These are phyloP conservation scores for Idaea aversata DNA, from an alignment of 2,888 invertebrate species.

Conservation along the genomic window DNA sequence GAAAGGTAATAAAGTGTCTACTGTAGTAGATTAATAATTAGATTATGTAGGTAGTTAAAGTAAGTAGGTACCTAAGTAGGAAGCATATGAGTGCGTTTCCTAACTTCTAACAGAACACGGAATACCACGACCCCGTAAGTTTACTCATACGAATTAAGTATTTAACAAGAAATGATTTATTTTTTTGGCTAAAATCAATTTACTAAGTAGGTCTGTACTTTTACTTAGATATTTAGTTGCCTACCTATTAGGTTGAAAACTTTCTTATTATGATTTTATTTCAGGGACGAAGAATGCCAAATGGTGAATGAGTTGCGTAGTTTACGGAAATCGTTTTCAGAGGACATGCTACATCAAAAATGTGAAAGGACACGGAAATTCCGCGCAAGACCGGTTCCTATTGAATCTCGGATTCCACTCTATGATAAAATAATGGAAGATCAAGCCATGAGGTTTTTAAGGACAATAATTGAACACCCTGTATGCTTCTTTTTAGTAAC, in stretches of 20 bases:
- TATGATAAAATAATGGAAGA: constrained; percentile 86
- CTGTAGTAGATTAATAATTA: too few relatives aligned
- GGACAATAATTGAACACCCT: constrained; percentile 35
- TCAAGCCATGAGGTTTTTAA: constrained; percentile 83
- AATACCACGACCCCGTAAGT: too few relatives aligned
- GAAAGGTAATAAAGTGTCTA: constrained; percentile 76
- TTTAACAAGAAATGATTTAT: too few relatives aligned
- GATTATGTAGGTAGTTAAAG: too few relatives aligned
- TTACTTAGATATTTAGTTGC: not conserved
- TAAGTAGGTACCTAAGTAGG: too few relatives aligned
- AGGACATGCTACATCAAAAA: constrained; percentile 69
- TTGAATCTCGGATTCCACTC: constrained; percentile 85
- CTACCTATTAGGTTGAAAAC: not conserved
- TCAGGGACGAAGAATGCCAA: constrained; percentile 84
- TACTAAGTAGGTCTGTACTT: not conserved
- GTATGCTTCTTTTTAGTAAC: constrained; percentile 52
- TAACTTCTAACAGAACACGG: too few relatives aligned
- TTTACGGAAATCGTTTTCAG: constrained; percentile 71
- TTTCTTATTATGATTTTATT: constrained; percentile 31
- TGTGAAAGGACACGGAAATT: constrained; percentile 75
- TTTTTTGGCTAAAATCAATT: not conserved
- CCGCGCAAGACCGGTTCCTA: constrained; percentile 83
- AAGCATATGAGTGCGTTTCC: too few relatives aligned
- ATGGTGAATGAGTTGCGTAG: constrained; percentile 74
- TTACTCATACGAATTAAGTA: too few relatives aligned